Conservation (phyloP, 2,113 vertebrate species). For the Merops nubicus region DNA sequence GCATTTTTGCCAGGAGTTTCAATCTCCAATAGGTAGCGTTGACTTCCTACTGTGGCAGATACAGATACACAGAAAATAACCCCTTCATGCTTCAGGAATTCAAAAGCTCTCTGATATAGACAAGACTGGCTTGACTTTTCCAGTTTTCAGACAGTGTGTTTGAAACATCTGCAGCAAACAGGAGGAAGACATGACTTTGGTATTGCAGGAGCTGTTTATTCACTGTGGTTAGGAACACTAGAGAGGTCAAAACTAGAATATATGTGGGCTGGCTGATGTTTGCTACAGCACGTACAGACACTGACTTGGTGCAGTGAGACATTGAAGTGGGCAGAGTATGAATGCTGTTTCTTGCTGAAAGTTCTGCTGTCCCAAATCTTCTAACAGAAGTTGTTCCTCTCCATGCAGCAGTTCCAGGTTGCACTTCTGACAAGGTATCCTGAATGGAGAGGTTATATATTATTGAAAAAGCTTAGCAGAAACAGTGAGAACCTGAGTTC, state of each 20-base stretch:
- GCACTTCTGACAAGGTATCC: neutral
- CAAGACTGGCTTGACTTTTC: neutral
- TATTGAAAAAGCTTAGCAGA: neutral
- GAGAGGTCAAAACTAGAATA: neutral
- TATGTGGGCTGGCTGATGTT: neutral
- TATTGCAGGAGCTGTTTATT: neutral
- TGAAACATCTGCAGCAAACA: neutral
- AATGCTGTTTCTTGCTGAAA: neutral
- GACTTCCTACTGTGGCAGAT: neutral
- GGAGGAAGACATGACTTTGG: neutral
- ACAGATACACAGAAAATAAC: neutral
- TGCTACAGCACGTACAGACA: neutral
- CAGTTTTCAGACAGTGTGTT: neutral
- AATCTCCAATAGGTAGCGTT: neutral
- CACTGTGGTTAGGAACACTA: accelerated
- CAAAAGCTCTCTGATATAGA: neutral
- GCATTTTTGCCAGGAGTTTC: neutral
- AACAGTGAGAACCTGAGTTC: neutral
- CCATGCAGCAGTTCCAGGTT: neutral
- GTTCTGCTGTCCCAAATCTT: neutral
- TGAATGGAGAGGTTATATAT: neutral
- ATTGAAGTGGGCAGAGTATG: neutral
- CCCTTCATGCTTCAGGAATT: neutral
- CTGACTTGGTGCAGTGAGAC: neutral
- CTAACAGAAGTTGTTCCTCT: neutral